Conservation (phyloP, 2,113 vertebrate species). For the Phyllostomus discolor region DNA sequence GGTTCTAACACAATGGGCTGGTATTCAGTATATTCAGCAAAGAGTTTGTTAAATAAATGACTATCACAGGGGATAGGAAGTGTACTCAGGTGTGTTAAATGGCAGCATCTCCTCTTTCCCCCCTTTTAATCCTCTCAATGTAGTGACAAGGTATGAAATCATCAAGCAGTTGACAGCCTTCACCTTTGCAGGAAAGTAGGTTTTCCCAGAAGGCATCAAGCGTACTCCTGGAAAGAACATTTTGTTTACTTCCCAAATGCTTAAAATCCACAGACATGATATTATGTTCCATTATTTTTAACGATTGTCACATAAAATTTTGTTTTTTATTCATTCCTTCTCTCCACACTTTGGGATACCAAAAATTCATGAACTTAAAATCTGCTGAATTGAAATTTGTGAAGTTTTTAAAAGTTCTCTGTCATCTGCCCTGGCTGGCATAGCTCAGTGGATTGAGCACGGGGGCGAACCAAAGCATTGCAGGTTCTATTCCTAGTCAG, state of each 20-base stretch:
- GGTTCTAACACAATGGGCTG: not conserved
- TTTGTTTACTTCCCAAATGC: not conserved
- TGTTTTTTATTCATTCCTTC: not conserved
- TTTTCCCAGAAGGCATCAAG: not conserved
- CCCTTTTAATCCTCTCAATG: not conserved
- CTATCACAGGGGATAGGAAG: no score
- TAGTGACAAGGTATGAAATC: not conserved
- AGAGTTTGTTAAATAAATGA: not conserved
- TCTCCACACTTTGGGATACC: not conserved
- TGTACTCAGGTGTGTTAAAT: not conserved
- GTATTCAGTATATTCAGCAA: not conserved
- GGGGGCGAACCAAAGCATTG: no score
- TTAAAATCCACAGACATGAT: not conserved
- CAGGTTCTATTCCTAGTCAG: no score
- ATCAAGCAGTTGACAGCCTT: not conserved
- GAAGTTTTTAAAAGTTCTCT: not conserved
- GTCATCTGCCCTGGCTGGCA: not conserved
- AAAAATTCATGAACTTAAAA: not conserved
- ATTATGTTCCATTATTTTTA: not conserved
- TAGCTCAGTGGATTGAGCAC: no score
- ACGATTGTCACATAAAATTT: not conserved
- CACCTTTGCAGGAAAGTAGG: not conserved
- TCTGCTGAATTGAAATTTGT: conserved; percentile 7
- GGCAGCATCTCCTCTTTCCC: not conserved
- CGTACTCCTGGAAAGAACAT: not conserved